Evolutionary conservation across 2,113 vertebrate genomes (phyloP).

Genomic region (human (Homo sapiens)): DNA sequence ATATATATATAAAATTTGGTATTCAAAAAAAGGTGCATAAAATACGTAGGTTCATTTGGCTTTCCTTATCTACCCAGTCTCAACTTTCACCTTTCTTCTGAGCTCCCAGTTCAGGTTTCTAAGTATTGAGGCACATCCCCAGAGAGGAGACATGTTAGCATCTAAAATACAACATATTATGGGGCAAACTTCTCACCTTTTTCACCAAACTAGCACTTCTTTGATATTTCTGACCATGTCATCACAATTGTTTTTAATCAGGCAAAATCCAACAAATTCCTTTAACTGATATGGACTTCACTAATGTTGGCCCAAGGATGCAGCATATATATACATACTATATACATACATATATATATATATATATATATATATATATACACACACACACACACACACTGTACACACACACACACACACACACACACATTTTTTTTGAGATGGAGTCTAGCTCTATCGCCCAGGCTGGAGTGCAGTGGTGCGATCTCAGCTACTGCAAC

Average conservation of each 20-base stretch:
- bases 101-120: neutral
- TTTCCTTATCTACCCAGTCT: neutral
- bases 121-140: neutral
- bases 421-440: too few species aligned
- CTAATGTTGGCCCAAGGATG: neutral
- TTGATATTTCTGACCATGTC: neutral
- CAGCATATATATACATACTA: too few species aligned
- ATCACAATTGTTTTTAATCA: neutral
- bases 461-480: too few species aligned
- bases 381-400: too few species aligned
- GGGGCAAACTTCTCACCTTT: neutral
- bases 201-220: neutral
- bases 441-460: too few species aligned
- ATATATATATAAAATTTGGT: neutral
- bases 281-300: neutral
- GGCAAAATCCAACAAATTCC: neutral
- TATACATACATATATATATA: too few species aligned
- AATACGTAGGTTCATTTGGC: neutral
- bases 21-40: neutral
- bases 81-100: neutral
- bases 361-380: rapidly evolving
- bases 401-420: too few species aligned
- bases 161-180: neutral
- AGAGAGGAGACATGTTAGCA: neutral
- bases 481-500: too few species aligned